These are phyloP conservation scores for Marasmarcha lunaedactyla DNA, from an alignment of 2,888 invertebrate genomes.

Conservation along the genomic window DNA sequence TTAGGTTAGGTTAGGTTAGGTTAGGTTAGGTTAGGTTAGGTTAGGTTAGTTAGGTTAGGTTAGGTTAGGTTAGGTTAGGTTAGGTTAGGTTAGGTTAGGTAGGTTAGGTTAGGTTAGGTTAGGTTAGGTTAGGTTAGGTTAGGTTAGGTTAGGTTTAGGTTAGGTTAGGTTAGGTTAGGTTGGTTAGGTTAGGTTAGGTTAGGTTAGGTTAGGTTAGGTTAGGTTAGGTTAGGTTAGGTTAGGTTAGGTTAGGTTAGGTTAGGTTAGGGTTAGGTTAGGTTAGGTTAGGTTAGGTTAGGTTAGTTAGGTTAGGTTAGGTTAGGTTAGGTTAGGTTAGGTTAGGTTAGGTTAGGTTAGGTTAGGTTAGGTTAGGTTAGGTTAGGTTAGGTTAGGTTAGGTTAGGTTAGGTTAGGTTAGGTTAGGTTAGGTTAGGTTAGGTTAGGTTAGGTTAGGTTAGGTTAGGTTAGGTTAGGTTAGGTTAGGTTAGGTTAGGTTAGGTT, in stretches of 20 bases:
- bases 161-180: conserved; percentile 15
- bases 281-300: conserved; percentile 19
- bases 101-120: conserved; percentile 18
- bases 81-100: conserved; percentile 5
- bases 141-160: conserved; percentile 21
- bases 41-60: conserved; percentile 17
- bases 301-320: conserved; percentile 20
- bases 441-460: conserved; percentile 14
- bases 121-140: conserved; percentile 22
- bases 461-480: conserved; percentile 17
- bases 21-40: conserved; percentile 17
- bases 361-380: conserved; percentile 16
- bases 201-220: conserved; percentile 17
- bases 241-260: conserved; percentile 16
- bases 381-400: conserved; percentile 14
- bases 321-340: conserved; percentile 20
- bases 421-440: conserved; percentile 18
- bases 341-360: conserved; percentile 17
- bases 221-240: conserved; percentile 16
- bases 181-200: conserved; percentile 14
- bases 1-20: conserved; percentile 18
- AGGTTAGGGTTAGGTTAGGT: conserved; percentile 17
- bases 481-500: conserved; percentile 20
- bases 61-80: conserved; percentile 14
- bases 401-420: conserved; percentile 18